Base-by-base conservation (phyloP, 2,113 vertebrate species). In the Thamnaconus septentrionalis region DNA sequence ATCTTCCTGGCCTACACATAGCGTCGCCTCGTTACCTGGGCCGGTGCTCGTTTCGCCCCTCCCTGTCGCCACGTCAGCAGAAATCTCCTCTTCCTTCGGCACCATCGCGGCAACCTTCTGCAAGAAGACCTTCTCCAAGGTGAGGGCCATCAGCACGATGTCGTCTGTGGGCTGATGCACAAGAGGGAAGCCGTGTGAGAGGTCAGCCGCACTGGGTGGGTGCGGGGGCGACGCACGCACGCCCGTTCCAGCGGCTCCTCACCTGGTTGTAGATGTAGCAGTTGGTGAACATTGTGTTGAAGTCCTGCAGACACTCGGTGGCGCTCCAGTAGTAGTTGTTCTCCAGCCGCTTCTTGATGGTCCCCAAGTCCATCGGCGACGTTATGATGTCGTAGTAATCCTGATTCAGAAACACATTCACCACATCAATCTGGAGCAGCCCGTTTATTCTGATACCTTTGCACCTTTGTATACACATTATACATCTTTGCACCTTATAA, bases 211-310 rank as follows among this genome's bases (percentile, higher is more conserved):
- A 8, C 3, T 4, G 10, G 4, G 2, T n/a, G 59, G 12, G 12
- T 2, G 0, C 45, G 52, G 1, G 3, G 50, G 9, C 1, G 44
- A 45, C 7, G 0, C 4, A 1, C 12, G 8, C 18, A 3, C 11
- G 8, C 18, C 1, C 11, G 2, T 52, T 31, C 18, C 18, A 49
- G 1, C 7, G 59, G 41, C 42, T 43, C 18, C 57, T 89, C 80
- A 98, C 97, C 97, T 98, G 98, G 88, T 99, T 99, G 53, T 99
- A 98, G 57, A 98, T 95, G 81, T 98, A 98, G 84, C 97, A 99
- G 62, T 99, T 99, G 80, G 95, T 99, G 90, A 99, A 99, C 97
- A 99, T 99, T 80, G 96, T 98, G 91, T 99, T 98, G 93, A 99
- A 96, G 82, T 99, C 97, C 66, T 97, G 94, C 95, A 99, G 94